These are phyloP conservation scores for Melanogrammus aeglefinus DNA, from an alignment of 2,797 vertebrate species.

Conservation along the genomic window DNA sequence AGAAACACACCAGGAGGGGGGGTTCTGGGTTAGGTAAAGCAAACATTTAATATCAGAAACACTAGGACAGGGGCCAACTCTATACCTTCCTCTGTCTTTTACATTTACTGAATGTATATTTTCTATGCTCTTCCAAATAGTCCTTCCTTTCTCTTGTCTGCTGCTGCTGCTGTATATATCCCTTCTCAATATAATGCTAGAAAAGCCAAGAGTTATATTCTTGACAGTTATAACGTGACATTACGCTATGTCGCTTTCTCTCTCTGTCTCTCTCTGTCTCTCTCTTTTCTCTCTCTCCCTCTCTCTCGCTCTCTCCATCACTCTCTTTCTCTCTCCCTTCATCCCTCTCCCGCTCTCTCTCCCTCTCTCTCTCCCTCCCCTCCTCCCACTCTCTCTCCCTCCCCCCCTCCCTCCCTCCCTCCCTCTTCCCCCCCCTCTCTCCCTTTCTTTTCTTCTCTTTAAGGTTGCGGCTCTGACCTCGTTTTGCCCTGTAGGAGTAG, in stretches of 20 bases:
- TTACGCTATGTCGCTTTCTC: background rate
- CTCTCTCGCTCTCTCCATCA: background rate
- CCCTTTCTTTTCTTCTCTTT: conserved; percentile 26
- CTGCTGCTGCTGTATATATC: background rate
- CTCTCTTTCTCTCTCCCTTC: background rate
- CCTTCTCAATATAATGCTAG: background rate
- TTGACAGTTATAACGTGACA: background rate
- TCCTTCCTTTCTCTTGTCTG: background rate
- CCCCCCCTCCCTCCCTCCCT: conserved; percentile 24
- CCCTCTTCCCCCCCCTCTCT: conserved; percentile 25
- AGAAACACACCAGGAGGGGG: background rate
- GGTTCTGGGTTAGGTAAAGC: background rate
- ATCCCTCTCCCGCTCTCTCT: background rate
- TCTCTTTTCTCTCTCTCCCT: background rate
- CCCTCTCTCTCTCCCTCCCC: background rate
- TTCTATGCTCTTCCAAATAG: background rate
- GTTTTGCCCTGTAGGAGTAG: conserved; percentile 45
- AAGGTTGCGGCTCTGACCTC: conserved; percentile 31
- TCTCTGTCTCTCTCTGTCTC: conserved; percentile 19
- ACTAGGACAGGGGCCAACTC: background rate
- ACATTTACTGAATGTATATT: background rate
- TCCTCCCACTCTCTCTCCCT: conserved; percentile 1
- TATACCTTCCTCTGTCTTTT: background rate
- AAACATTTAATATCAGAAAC: background rate
- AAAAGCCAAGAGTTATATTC: background rate